Evolutionary conservation across 2,113 vertebrate genomes (phyloP).

Genomic region (Myiozetetes cayanensis): DNA sequence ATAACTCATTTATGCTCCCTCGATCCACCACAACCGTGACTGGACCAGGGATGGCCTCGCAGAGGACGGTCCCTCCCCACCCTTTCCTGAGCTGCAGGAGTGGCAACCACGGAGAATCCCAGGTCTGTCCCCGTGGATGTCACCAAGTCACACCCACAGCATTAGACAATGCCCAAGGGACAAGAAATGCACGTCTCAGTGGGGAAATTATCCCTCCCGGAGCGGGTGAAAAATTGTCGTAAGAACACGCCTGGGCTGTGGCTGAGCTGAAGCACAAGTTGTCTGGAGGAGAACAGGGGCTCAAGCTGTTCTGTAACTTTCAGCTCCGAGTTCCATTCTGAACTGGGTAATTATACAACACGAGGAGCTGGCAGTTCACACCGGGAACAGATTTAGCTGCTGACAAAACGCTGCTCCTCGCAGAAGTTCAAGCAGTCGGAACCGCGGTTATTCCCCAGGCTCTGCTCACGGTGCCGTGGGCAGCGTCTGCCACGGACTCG

Average conservation of each 20-base stretch:
- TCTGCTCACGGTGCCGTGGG: accelerated
- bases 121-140: not conserved
- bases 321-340: not conserved
- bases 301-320: not conserved
- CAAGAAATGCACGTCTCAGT: accelerated
- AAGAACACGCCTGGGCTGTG: not conserved
- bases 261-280: not conserved
- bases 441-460: accelerated
- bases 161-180: not conserved
- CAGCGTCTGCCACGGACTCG: not conserved
- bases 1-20: accelerated
- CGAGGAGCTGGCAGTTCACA: not conserved
- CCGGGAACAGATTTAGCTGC: not conserved
- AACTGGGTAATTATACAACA: not conserved
- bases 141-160: not conserved
- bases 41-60: not conserved
- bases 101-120: accelerated
- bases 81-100: not conserved
- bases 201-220: not conserved
- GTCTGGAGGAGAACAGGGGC: not conserved
- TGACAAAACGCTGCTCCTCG: not conserved
- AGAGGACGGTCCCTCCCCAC: not conserved
- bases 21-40: accelerated
- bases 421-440: not conserved
- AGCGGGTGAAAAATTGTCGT: accelerated